Base-by-base conservation (phyloP, 2,888 invertebrate genomes). In the Philopedon plagiatum region DNA sequence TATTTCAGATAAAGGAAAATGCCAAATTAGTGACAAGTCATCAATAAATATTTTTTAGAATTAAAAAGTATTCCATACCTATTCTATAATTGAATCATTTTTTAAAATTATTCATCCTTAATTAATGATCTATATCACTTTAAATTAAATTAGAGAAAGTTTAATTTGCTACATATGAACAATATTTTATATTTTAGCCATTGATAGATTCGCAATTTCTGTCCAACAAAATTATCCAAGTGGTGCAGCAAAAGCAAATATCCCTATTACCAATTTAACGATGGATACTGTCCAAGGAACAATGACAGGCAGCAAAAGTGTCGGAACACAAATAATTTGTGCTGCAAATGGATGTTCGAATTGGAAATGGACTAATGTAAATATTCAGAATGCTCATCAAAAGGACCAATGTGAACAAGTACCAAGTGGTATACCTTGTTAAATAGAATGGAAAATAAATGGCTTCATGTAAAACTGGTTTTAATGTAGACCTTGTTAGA, bases 151-250 rank as follows among this genome's bases (percentile, higher is more conserved):
- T n/a, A n/a, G n/a, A n/a, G n/a, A n/a, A n/a, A n/a, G n/a, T n/a
- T n/a, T n/a, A n/a, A n/a, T n/a, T n/a, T 34, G 5, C 34, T 11
- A 34, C 5, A 8, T 9, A 11, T 9, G 5, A 11, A 34, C 9
- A 34, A 39, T 39, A 39, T 41, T 41, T 41, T 18, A 21, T 13
- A 15, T 76, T 76, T 56, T 41, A 77, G 76, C 70, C 18, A 76
- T 77, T n/a, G 63, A 54, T 9, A 73, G 71, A 3, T 78, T 57
- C 37, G 78, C 64, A 4, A 61, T 76, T 11, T 73, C 65, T 8
- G 64, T 78, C 19, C 77, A 78, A 64, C 70, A 77, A 44, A 76
- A 78, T 44, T 78, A 78, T 18, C 70, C 72, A 3, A 72, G 73
- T 8, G 76, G 76, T 3, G 54, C 67, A 26, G 68, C 74, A 4